A percentile compares a stretch with the other conserved stretches of the same genome.
Evolutionary conservation across 2,113 vertebrate genomes (phyloP).

Genomic region (Oreochromis niloticus): DNA sequence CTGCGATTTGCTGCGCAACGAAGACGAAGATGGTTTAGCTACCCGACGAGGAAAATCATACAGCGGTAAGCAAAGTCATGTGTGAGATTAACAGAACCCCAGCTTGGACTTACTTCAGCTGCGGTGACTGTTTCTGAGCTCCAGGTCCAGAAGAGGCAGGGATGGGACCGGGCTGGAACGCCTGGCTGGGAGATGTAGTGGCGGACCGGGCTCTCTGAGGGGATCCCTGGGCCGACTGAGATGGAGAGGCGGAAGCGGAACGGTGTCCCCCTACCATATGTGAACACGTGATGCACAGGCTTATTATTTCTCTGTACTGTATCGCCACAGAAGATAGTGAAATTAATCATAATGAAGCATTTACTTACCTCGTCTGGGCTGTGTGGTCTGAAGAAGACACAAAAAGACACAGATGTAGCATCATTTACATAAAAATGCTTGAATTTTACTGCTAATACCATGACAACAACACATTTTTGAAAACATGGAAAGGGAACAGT

Average conservation of each 20-base stretch:
- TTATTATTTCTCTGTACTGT: accelerated
- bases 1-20: conserved; percentile 87
- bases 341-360: neutral
- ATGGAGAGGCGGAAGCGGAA: conserved; percentile 80
- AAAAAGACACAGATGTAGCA: neutral
- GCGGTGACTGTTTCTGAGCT: conserved; percentile 78
- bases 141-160: conserved; percentile 72
- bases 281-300: neutral
- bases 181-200: conserved; percentile 83
- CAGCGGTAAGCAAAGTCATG: accelerated
- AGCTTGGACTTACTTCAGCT: conserved; percentile 83
- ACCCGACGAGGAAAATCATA: neutral
- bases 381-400: conserved; percentile 69
- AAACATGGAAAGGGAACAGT: neutral
- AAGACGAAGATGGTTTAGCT: neutral
- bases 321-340: neutral
- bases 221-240: conserved; percentile 86
- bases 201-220: conserved; percentile 88
- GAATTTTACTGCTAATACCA: neutral
- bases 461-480: neutral
- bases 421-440: neutral
- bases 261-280: conserved; percentile 77
- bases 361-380: conserved; percentile 63
- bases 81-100: neutral
- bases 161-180: conserved; percentile 78